Base-by-base conservation (phyloP, 2,113 vertebrate species). In the Aramus guarauna region DNA sequence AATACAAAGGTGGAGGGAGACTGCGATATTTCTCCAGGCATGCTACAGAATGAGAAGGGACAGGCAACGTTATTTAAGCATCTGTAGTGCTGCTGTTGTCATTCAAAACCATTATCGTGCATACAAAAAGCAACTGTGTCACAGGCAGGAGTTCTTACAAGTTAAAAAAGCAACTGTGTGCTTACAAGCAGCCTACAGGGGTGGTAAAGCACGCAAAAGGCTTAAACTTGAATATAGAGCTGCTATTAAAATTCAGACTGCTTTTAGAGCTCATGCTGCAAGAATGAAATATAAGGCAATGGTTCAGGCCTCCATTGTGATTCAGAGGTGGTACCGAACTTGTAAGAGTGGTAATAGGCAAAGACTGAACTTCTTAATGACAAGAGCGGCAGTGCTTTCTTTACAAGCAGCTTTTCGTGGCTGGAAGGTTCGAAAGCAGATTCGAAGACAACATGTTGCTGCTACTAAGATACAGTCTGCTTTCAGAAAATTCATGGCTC, bases 271-370 rank as follows among this genome's bases (percentile, higher is more conserved):
- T n/a, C 92, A 97, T 15, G 63, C 71, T 34, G 97, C 96, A 56
- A 98, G 98, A 72, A 92, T 58, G 30, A 97, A 88, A 39, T 94
- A 98, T 26, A 79, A 50, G 9, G 75, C 78, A 47, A 85, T 98
- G 91, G 96, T 97, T 77, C 87, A 81, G 9, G 97, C 98, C 14
- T 91, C 97, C 1, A 2, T 98, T 47, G 32, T 96, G 32, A 99
- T 99, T 97, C 99, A 99, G 97, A 97, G 93, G 24, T 97, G 98
- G 98, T 99, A 98, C 96, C 98, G 98, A 87, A 96, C 97, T 67
- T 92, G 10, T 22, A 93, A 92, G 39, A 21, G 50, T 45, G 96
- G 95, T 64, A 86, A 91, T 32, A 37, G 19, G 4, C 77, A 97
- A 59, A 98, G 97, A 85, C 82, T 85, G 24, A 74, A 15, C 6